Base-by-base conservation (phyloP, 2,113 vertebrate genomes). In the Megaleporinus macrocephalus region DNA sequence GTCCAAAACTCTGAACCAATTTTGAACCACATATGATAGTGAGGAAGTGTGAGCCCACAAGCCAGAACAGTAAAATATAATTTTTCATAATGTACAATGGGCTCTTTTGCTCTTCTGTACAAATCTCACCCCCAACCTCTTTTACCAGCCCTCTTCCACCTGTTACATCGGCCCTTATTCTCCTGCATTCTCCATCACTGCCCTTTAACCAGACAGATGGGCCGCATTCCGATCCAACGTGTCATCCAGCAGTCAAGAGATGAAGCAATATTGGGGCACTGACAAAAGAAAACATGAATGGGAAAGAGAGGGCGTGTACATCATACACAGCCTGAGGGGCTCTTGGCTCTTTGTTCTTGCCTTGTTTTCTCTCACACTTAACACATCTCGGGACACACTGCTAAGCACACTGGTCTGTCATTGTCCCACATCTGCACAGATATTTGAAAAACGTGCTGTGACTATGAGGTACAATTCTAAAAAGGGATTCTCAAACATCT, bases 141-240 rank as follows among this genome's bases (percentile, higher is more conserved):
- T 15, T 29, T 29, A n/a, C 29, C 26, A 69, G 36, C 36, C 55
- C 27, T 76, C 63, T 62, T 84, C 78, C 55, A 75, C 73, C 72
- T 80, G 61, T 75, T 75, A 51, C 61, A 68, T 68, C 30, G 79
- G 13, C 47, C 59, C 30, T 59, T 63, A 69, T 26, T 18, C 27
- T 53, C 61, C 68, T 66, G 57, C 63, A 33, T 55, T 61, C 62
- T 49, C 76, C 41, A 44, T 71, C 65, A 57, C 29, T 20, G 4
- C 3, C 30, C 63, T 49, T 78, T 74, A 77, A 71, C 71, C 20
- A 72, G 63, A 82, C 82, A 96, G 91, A 90, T 86, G 93, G 91
- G 90, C 90, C 95, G 93, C 94, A 95, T 95, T 69, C 78, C 76
- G 20, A 74, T 70, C 72, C 77, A 68, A 20, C 53, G 36, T 79